Evolutionary conservation across 2,113 vertebrate genomes (phyloP), one percentile per base, ranked within the genome.

Genomic region (Urocynchramus pylzowi): DNA sequence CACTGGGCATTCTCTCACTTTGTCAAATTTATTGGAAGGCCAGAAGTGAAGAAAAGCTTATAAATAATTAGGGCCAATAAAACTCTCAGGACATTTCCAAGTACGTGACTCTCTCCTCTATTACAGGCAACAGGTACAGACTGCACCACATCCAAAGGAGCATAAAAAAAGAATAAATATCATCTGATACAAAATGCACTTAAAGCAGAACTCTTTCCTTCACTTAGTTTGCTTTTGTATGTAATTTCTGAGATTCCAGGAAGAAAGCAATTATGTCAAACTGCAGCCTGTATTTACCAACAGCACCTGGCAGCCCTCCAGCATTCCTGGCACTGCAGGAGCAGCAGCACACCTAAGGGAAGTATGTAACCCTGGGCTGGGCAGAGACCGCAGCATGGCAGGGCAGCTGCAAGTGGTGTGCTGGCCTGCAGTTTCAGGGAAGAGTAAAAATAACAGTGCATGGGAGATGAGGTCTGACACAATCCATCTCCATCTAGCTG

Each of bases 261-360:
- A 93, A 96, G 91, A 84, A 75, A 82, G 84, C 61, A 85, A 92
- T 91, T 69, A 94, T 91, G 47, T 91, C 91, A 80, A 92, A 89
- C 28, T 89, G 47, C 63, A 74, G 74, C 64, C 89, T 87, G 30
- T 94, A 90, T 97, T 98, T 97, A 97, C 97, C 90, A 97, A 96
- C 86, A 96, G 90, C 19, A 1, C 28, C 49, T 96, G 97, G 97
- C 96, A 96, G 45, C 78, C 79, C 71, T 95, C 97, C 97, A 98
- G 97, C 97, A 97, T 95, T 96, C 94, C 94, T 30, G 27, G 88
- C 85, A 28, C 90, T 63, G 89, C 86, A 93, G 84, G 84, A 96
- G 73, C 98, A 98, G 90, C 79, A 98, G 98, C 98, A 99, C 98
- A 98, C 98, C 98, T 99, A 96, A 95, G 96, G 97, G 50, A 98